These are phyloP conservation scores for Kryptolebias marmoratus DNA, from an alignment of 2,113 vertebrate genomes.

Conservation along the genomic window DNA sequence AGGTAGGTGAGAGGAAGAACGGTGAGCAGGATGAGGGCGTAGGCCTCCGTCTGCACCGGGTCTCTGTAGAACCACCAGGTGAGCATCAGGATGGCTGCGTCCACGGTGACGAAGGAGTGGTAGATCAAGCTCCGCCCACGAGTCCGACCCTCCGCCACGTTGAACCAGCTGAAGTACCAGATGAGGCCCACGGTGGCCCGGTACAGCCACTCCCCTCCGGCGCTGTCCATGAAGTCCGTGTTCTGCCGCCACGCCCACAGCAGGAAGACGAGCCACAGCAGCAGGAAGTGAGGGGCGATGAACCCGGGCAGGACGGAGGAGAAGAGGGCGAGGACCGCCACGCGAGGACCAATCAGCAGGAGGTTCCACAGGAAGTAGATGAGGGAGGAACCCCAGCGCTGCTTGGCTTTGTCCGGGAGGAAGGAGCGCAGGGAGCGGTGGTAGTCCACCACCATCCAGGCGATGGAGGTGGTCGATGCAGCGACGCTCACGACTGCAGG, in stretches of 20 bases:
- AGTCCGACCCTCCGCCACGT: conserved; percentile 84
- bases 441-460: conserved; percentile 94
- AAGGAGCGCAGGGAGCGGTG: conserved; percentile 91
- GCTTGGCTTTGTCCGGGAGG: conserved; percentile 83
- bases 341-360: conserved; percentile 87
- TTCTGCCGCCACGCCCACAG: conserved; percentile 87
- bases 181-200: conserved; percentile 86
- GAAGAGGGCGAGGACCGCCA: conserved; percentile 85
- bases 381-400: conserved; percentile 78
- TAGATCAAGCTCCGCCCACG: conserved; percentile 85
- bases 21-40: conserved; percentile 46
- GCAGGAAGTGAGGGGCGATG: conserved; percentile 81
- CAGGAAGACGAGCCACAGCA: conserved; percentile 83
- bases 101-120: conserved; percentile 82
- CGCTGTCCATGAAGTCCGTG: conserved; percentile 88
- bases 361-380: conserved; percentile 95
- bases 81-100: conserved; percentile 80
- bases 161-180: conserved; percentile 98
- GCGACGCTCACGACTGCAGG: conserved; percentile 84
- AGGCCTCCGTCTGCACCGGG: conserved; percentile 48
- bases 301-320: conserved; percentile 80
- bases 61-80: conserved; percentile 78
- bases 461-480: conserved; percentile 85
- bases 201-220: conserved; percentile 86
- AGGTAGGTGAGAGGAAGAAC: conserved; percentile 75